Percentiles rank a stretch among this genome's conserved stretches.
Conservation (phyloP, 2,888 invertebrate species). For the Cheilosia urbana region DNA sequence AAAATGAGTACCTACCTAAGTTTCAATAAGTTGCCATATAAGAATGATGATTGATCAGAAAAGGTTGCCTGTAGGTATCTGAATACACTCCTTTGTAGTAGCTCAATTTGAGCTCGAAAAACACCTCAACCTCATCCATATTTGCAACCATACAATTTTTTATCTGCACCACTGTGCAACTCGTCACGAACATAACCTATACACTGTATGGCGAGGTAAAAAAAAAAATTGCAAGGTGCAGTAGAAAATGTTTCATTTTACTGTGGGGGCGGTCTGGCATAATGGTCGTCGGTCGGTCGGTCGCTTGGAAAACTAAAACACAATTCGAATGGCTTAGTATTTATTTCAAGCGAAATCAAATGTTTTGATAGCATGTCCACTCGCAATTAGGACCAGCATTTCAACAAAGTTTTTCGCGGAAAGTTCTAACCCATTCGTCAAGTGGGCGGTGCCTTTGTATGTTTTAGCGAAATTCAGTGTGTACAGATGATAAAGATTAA, state of each 20-base stretch:
- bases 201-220: too few relatives aligned
- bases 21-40: too few relatives aligned
- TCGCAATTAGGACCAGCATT: slow-evolving; percentile 58
- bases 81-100: neutral
- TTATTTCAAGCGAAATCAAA: slow-evolving; percentile 45
- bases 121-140: too few relatives aligned
- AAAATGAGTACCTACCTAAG: too few relatives aligned
- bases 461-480: slow-evolving; percentile 41
- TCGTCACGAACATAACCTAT: too few relatives aligned
- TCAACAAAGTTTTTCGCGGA: slow-evolving; percentile 47
- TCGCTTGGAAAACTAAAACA: slow-evolving; percentile 2
- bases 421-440: slow-evolving; percentile 27
- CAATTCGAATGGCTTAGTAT: slow-evolving; percentile 4
- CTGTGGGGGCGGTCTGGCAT: slow-evolving; percentile 12
- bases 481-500: slow-evolving; percentile 46
- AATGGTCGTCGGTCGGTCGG: slow-evolving; percentile 1
- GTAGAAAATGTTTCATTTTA: slow-evolving; percentile 55
- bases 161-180: too few relatives aligned
- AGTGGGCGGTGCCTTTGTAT: slow-evolving; percentile 43
- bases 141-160: too few relatives aligned
- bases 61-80: too few relatives aligned
- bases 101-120: neutral
- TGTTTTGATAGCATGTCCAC: slow-evolving; percentile 64
- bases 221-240: slow-evolving; percentile 35
- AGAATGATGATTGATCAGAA: too few relatives aligned